These are phyloP conservation scores for Biston stratarius DNA, from an alignment of 2,888 invertebrate genomes.

Conservation along the genomic window DNA sequence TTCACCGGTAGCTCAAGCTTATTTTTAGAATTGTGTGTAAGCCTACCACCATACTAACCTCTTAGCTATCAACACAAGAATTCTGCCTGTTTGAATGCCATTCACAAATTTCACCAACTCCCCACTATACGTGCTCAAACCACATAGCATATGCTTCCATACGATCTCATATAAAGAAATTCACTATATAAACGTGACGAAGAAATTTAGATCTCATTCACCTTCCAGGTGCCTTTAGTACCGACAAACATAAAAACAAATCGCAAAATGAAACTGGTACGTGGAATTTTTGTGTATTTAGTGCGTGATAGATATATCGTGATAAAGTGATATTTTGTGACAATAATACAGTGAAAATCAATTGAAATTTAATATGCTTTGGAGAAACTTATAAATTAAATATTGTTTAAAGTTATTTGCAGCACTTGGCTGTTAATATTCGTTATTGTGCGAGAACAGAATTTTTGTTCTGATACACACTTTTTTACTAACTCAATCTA, in stretches of 20 bases:
- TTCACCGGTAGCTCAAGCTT: too few relatives aligned
- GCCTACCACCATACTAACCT: too few relatives aligned
- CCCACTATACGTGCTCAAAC: conserved; percentile 41
- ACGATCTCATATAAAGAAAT: conserved; percentile 59
- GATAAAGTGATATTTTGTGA: conserved; percentile 15
- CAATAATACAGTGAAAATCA: background rate
- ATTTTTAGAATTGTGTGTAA: too few relatives aligned
- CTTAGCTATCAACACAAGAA: too few relatives aligned
- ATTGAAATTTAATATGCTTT: background rate
- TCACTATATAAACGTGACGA: conserved; percentile 71
- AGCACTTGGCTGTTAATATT: too few relatives aligned
- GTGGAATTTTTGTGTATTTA: conserved; percentile 50
- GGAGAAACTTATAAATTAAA: too few relatives aligned
- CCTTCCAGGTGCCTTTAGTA: conserved; percentile 62
- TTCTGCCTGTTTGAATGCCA: too few relatives aligned
- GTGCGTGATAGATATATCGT: conserved; percentile 29
- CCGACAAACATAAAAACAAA: conserved; percentile 48
- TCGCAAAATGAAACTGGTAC: conserved; percentile 75
- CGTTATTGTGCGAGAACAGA: too few relatives aligned
- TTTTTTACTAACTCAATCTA: too few relatives aligned
- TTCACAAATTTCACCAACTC: conserved; percentile 44
- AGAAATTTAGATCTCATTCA: conserved; percentile 59
- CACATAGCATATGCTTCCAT: conserved; percentile 44
- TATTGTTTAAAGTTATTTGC: too few relatives aligned
- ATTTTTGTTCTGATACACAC: too few relatives aligned